Conservation (phyloP, 2,113 vertebrate genomes). For the Sander lucioperca region DNA sequence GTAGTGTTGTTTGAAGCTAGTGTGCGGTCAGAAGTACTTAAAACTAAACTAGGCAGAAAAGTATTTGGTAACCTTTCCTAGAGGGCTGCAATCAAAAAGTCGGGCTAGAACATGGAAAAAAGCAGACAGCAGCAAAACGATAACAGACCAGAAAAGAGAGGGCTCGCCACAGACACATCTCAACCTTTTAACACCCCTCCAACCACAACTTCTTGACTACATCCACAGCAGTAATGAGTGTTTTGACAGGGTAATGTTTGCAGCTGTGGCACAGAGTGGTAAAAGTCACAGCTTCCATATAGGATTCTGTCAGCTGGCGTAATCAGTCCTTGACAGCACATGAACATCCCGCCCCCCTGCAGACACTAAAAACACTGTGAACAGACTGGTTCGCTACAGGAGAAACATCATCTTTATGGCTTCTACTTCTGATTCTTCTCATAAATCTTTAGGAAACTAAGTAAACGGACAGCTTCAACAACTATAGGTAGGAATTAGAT, state of each 20-base stretch:
- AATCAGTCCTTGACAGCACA: constrained; percentile 1
- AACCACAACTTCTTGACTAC: neutral
- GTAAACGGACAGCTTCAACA: neutral
- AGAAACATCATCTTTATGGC: neutral
- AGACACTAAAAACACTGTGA: constrained; percentile 3
- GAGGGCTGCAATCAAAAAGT: neutral
- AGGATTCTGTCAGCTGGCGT: constrained; percentile 20
- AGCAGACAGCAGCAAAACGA: neutral
- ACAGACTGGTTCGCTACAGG: neutral
- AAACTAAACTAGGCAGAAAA: neutral
- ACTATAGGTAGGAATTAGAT: neutral
- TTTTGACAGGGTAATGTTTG: neutral
- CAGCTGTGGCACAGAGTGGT: constrained; percentile 19
- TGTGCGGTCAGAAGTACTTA: constrained; percentile 1
- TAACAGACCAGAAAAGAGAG: neutral
- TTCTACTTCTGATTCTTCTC: neutral
- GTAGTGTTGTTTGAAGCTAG: neutral
- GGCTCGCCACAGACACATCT: neutral
- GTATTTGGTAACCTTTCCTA: neutral
- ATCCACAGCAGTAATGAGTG: neutral
- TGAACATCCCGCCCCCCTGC: neutral
- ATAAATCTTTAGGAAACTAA: neutral
- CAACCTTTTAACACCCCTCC: neutral
- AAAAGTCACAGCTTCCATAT: constrained; percentile 35
- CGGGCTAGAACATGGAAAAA: too few relatives aligned